Base-by-base conservation (phyloP, 2,797 vertebrate genomes). In the Crocidura indochinensis region DNA sequence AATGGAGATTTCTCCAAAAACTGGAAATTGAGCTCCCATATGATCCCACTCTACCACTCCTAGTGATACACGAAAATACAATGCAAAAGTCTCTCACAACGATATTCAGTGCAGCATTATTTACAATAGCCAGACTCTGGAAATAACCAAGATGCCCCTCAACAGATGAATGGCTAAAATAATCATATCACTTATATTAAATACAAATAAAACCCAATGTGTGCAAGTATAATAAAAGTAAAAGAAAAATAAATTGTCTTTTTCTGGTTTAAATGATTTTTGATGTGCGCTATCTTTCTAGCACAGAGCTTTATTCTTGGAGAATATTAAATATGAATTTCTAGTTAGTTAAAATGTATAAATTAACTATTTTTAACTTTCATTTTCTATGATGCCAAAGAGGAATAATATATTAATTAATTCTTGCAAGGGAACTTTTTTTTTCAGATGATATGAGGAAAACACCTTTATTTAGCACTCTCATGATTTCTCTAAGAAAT, bases 251-350 rank as follows among this genome's bases (percentile, higher is more conserved):
- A 96, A 97, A 96, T 92, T 90, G 47, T 96, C 96, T 97, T 97
- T 97, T 97, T 97, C 95, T 95, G 84, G 85, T 87, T 96, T 96
- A 88, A 96, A 94, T 88, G 94, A 90, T 96, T 96, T 95, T 96
- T 95, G 95, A 97, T 96, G 93, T 95, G 51, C 92, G 82, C 95
- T 97, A 94, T 97, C 97, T 97, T 87, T 90, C 2, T 1, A 78
- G 74, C 91, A 88, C 94, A 97, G 90, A 60, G 79, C 65, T 97
- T 96, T 97, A 95, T 96, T 96, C 94, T 96, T 78, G 51, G 84
- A 96, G 94, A 97, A 97, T 97, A 97, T 97, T 97, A 97, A 98
- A 93, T 92, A 95, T 6, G 69, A 94, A 84, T 97, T 97, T 97
- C 91, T 97, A 95, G 93, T 96, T 98, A 97, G 98, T 97, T 98